These are phyloP conservation scores for Chrysocyon brachyurus DNA, from an alignment of 2,797 vertebrate species.

Conservation along the genomic window DNA sequence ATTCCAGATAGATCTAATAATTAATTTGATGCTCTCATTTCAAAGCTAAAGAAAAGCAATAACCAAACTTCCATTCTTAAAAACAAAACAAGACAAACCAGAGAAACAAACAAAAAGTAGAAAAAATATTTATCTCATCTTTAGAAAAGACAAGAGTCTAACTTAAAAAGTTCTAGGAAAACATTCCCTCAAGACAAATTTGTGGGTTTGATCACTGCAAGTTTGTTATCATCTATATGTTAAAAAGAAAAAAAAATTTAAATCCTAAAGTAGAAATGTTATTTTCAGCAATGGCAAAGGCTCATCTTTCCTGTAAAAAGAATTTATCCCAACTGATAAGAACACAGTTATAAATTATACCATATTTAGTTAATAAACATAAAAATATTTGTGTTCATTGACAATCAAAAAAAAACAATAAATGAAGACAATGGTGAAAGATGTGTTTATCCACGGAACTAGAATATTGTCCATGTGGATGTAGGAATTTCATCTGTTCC, in stretches of 20 bases:
- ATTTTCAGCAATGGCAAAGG: neutral
- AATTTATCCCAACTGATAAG: neutral
- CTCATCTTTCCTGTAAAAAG: neutral
- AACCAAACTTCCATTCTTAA: neutral
- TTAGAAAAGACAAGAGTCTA: neutral
- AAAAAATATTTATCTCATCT: neutral
- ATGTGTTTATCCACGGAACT: neutral
- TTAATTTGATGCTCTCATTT: neutral
- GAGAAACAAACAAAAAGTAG: neutral
- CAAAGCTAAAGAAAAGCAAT: neutral
- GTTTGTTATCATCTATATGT: neutral
- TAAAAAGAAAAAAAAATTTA: neutral
- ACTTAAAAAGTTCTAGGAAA: neutral
- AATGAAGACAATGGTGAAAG: neutral
- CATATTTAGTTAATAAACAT: neutral
- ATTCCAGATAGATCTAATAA: neutral
- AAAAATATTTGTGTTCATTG: neutral
- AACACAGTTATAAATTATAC: neutral
- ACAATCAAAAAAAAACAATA: neutral
- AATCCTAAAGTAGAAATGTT: neutral
- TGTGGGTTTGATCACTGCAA: neutral
- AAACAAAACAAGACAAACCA: neutral
- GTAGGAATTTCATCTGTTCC: accelerated
- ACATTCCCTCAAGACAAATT: neutral
- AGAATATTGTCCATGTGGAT: neutral